Percentiles rank a stretch among this genome's conserved stretches.
Conservation (phyloP, 2,797 vertebrate species). For the Tiaroga cobitis region DNA sequence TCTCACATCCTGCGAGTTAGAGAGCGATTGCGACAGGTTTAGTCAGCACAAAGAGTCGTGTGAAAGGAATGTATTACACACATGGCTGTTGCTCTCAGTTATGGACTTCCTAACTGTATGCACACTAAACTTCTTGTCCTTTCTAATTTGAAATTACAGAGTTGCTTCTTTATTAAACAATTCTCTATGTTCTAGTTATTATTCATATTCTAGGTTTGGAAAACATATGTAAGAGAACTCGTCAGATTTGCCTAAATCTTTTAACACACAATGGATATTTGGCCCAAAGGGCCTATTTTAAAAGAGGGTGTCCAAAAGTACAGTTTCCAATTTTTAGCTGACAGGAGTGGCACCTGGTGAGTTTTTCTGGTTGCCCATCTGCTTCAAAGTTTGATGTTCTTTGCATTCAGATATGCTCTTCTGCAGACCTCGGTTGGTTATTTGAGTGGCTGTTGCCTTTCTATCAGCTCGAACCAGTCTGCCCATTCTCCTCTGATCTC, state of each 20-base stretch:
- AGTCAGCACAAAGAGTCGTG: constrained; percentile 48
- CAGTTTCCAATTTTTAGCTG: background rate
- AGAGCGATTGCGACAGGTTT: constrained; percentile 31
- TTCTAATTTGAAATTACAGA: background rate
- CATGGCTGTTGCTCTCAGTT: constrained; percentile 27
- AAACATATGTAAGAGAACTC: background rate
- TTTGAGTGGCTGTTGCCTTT: background rate
- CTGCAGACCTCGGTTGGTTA: background rate
- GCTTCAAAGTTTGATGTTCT: background rate
- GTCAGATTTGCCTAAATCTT: background rate
- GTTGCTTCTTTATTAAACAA: background rate
- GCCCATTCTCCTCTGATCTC: constrained; percentile 54
- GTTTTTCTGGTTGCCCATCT: background rate
- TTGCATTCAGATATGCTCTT: background rate
- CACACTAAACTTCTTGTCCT: background rate
- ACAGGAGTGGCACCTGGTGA: background rate
- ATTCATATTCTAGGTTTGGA: background rate
- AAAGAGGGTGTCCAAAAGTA: background rate
- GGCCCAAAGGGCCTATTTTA: background rate
- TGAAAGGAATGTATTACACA: constrained; percentile 47
- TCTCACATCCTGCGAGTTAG: constrained; percentile 35
- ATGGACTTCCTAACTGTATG: constrained; percentile 39
- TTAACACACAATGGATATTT: background rate
- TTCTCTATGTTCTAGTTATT: background rate
- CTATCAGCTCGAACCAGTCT: constrained; percentile 50